These are phyloP conservation scores for Oeneis ivallda DNA, from an alignment of 2,888 invertebrate genomes.

Conservation along the genomic window DNA sequence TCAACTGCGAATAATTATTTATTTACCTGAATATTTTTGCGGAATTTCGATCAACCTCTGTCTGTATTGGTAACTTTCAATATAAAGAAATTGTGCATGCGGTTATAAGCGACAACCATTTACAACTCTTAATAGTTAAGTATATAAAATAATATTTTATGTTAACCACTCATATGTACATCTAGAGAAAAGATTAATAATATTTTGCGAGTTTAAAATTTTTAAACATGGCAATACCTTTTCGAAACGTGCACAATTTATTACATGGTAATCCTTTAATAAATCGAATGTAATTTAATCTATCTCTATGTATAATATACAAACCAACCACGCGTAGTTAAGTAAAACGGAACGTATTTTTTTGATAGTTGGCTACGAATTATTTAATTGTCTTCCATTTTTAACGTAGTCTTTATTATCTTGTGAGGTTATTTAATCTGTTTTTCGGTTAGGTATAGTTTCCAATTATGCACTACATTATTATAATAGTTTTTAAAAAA, in stretches of 20 bases:
- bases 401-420: conserved; percentile 52
- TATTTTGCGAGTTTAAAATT: conserved; percentile 36
- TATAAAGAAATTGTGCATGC: conserved; percentile 32
- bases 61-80: conserved; percentile 20
- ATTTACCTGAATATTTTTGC: neutral
- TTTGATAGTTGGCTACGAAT: conserved; percentile 78
- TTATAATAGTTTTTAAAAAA: conserved; percentile 48
- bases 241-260: conserved; percentile 31
- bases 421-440: conserved; percentile 43
- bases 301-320: conserved; percentile 30
- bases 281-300: conserved; percentile 35
- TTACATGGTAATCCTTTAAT: conserved; percentile 29
- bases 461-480: conserved; percentile 40
- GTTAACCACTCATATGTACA: conserved; percentile 27
- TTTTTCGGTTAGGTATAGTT: conserved; percentile 42
- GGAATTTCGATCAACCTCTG: conserved; percentile 25
- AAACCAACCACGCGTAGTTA: conserved; percentile 38
- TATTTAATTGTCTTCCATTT: conserved; percentile 79
- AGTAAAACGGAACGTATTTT: conserved; percentile 43
- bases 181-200: conserved; percentile 25
- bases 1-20: neutral
- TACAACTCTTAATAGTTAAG: conserved; percentile 26
- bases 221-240: conserved; percentile 32
- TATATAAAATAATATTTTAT: conserved; percentile 29
- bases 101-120: conserved; percentile 26